phyloP scores from a whole-genome alignment of 2,888 invertebrate genomes.

The Phania funesta region DNA sequence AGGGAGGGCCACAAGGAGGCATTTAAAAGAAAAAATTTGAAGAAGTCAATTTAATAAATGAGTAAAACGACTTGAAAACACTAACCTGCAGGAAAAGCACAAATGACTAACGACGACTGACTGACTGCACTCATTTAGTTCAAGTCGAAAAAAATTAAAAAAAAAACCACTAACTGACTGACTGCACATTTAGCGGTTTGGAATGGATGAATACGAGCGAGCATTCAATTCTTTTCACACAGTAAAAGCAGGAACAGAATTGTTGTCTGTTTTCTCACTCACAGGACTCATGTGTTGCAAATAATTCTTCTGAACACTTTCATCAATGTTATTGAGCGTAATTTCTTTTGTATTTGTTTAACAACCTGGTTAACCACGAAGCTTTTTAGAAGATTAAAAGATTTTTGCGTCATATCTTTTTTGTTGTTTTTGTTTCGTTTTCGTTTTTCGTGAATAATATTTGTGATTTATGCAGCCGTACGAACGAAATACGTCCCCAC shows the following conservation, averaged over 20 bases:
- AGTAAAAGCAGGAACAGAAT: background rate
- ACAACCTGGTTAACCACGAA: slow-evolving; percentile 61
- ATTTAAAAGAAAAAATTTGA: no score
- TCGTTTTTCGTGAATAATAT: slow-evolving; percentile 37
- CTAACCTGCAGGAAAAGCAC: background rate
- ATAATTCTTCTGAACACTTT: slow-evolving; percentile 55
- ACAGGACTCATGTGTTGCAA: slow-evolving; percentile 59
- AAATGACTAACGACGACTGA: background rate
- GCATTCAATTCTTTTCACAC: slow-evolving; percentile 12
- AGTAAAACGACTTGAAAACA: no score
- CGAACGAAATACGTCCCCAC: slow-evolving; percentile 9
- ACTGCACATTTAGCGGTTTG: slow-evolving; percentile 51
- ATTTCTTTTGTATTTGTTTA: slow-evolving; percentile 62
- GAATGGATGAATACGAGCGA: no score
- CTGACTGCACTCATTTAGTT: slow-evolving; percentile 25
- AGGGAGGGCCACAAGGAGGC: no score
- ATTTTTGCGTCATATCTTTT: slow-evolving; percentile 4
- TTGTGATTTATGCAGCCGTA: slow-evolving; percentile 54
- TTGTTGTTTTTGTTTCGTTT: background rate
- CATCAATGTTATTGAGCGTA: slow-evolving; percentile 65
- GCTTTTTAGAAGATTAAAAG: slow-evolving; percentile 69
- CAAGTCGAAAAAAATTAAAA: background rate
- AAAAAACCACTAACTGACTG: background rate
- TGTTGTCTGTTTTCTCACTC: background rate
- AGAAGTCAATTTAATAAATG: no score